These are phyloP conservation scores for Lerema accius DNA, from an alignment of 1,140 invertebrate species.

Conservation along the genomic window DNA sequence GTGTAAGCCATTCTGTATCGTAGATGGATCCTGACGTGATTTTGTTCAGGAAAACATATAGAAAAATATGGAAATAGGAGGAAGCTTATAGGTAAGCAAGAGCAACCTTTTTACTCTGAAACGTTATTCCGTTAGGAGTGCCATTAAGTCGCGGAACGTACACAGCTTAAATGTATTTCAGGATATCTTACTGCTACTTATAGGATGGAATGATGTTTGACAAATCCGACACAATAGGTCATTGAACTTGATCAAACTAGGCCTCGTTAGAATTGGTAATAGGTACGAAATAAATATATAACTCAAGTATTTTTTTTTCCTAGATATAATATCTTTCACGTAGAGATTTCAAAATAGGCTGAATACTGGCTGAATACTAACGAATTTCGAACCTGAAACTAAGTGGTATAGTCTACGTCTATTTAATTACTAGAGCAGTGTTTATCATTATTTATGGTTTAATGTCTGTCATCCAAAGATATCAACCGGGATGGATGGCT, in stretches of 20 bases:
- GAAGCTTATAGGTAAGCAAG: conserved; percentile 4
- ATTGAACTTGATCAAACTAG: conserved; percentile 41
- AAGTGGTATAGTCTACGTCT: too few species aligned
- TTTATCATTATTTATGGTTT: too few species aligned
- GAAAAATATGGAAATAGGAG: not conserved
- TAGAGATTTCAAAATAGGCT: too few species aligned
- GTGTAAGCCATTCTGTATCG: conserved; percentile 1
- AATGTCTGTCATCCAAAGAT: too few species aligned
- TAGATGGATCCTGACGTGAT: conserved; percentile 5
- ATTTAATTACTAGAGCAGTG: too few species aligned
- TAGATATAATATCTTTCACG: too few species aligned
- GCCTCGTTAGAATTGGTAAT: too few species aligned
- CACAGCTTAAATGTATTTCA: conserved; percentile 41
- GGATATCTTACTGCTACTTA: conserved; percentile 41
- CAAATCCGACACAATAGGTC: conserved; percentile 43
- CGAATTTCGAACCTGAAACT: too few species aligned
- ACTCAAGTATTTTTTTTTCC: too few species aligned
- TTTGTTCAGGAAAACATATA: not conserved
- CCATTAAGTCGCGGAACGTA: conserved; percentile 38
- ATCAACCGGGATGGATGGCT: too few species aligned
- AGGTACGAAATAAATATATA: too few species aligned
- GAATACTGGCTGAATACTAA: too few species aligned
- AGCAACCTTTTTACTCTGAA: conserved; percentile 25
- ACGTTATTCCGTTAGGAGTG: conserved; percentile 35
- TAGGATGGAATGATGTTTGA: conserved; percentile 47